These are phyloP conservation scores for Globicephala melas DNA, from an alignment of 2,113 vertebrate species.

Conservation along the genomic window DNA sequence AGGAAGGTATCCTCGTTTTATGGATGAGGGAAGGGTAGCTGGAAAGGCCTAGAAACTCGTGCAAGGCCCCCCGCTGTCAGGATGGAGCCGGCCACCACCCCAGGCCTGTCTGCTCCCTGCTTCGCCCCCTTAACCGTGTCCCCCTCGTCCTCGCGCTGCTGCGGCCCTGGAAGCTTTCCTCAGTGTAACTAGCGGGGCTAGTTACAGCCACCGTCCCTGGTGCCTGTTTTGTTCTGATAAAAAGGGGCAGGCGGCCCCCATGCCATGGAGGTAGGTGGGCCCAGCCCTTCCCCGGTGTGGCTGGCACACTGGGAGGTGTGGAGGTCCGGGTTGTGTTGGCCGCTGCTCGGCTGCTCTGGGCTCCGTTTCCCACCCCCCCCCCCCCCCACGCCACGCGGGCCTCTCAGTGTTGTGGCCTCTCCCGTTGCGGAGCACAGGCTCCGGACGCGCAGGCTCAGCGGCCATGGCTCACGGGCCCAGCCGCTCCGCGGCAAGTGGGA, in stretches of 20 bases:
- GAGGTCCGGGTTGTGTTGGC: not conserved
- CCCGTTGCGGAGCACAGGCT: no score
- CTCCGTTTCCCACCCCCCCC: not conserved
- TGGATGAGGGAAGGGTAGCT: not conserved
- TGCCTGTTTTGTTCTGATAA: not conserved
- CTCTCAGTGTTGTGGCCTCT: no score
- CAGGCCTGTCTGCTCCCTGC: not conserved
- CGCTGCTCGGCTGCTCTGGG: not conserved
- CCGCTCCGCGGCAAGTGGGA: no score
- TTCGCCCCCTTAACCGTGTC: not conserved
- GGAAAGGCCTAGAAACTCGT: no score
- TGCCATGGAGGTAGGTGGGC: not conserved
- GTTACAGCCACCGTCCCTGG: no score
- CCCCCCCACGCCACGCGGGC: no score
- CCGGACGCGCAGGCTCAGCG: no score
- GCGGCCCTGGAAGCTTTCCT: not conserved
- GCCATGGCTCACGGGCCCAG: no score
- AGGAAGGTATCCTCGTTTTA: not conserved
- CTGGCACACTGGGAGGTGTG: not conserved
- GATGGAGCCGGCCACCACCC: no score
- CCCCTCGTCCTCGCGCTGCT: not conserved
- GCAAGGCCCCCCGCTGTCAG: not conserved
- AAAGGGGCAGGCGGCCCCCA: not conserved
- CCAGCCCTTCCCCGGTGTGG: no score
- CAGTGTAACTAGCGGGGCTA: not conserved